These are phyloP conservation scores for Ctenosaura bakeri DNA, from an alignment of 2,797 vertebrate genomes.

Conservation along the genomic window DNA sequence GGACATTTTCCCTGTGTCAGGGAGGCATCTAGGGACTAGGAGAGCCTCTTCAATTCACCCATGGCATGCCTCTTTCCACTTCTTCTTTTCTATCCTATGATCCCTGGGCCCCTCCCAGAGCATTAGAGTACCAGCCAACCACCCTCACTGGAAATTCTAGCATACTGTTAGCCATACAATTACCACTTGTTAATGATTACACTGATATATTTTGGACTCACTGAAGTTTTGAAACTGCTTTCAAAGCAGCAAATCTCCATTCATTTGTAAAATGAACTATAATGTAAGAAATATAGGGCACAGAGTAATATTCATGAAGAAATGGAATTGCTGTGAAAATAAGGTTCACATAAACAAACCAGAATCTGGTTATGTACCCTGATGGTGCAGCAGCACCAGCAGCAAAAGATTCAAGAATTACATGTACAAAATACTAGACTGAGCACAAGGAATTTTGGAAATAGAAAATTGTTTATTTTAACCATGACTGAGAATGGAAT, in stretches of 20 bases:
- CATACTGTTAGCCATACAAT: background rate
- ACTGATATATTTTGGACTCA: background rate
- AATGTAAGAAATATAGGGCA: slow-evolving; percentile 22
- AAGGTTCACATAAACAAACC: background rate
- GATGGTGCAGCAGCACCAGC: too few relatives aligned
- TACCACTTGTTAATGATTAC: background rate
- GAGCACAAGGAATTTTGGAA: background rate
- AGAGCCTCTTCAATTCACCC: too few relatives aligned
- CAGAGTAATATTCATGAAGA: background rate
- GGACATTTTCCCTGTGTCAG: too few relatives aligned
- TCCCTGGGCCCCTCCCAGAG: too few relatives aligned
- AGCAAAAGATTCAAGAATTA: background rate
- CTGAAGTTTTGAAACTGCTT: background rate
- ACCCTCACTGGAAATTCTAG: background rate
- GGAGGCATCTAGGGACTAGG: too few relatives aligned
- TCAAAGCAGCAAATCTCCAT: background rate
- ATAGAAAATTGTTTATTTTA: background rate
- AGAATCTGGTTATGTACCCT: accelerated
- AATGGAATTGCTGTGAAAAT: background rate
- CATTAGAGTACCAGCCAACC: background rate
- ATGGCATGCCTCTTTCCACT: too few relatives aligned
- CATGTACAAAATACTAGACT: background rate
- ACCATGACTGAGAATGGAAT: background rate
- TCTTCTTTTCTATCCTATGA: too few relatives aligned
- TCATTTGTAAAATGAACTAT: background rate